Conservation (phyloP, 2,797 vertebrate genomes). For the Sebastes nivosus region DNA sequence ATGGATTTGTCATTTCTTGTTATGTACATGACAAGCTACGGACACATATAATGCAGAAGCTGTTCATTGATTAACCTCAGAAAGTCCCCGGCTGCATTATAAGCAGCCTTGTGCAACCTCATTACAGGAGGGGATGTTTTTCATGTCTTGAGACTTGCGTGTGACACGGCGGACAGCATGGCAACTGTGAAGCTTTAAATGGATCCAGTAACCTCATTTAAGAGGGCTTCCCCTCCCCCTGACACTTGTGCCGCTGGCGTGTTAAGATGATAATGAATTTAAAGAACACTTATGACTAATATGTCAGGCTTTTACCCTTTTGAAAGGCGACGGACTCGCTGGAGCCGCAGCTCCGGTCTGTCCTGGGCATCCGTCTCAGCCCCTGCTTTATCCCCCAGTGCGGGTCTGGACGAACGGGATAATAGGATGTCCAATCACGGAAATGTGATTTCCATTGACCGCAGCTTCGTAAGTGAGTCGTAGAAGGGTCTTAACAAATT, state of each 20-base stretch:
- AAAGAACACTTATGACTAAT: conserved; percentile 90
- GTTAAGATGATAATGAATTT: conserved; percentile 89
- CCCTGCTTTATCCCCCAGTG: conserved; percentile 78
- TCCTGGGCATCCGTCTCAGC: conserved; percentile 77
- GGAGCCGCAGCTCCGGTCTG: conserved; percentile 84
- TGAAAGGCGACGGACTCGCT: conserved; percentile 85
- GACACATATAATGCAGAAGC: conserved; percentile 54
- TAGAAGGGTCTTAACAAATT: conserved; percentile 88
- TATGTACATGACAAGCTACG: conserved; percentile 13
- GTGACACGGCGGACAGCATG: conserved; percentile 79
- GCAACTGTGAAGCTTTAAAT: conserved; percentile 84
- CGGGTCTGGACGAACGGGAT: conserved; percentile 81
- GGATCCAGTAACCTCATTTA: conserved; percentile 85
- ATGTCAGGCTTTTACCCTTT: conserved; percentile 88
- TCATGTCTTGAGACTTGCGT: conserved; percentile 75
- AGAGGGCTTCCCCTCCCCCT: conserved; percentile 78
- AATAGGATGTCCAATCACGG: conserved; percentile 91
- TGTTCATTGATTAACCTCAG: conserved; percentile 74
- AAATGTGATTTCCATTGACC: conserved; percentile 92
- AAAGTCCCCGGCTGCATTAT: conserved; percentile 68
- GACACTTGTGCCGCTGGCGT: conserved; percentile 83
- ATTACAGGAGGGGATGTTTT: conserved; percentile 73
- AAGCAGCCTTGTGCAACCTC: conserved; percentile 71
- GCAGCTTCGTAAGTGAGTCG: conserved; percentile 86
- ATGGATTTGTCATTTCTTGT: conserved; percentile 20